These are phyloP conservation scores for Andrena dorsata DNA, from an alignment of 2,888 invertebrate species.

Conservation along the genomic window DNA sequence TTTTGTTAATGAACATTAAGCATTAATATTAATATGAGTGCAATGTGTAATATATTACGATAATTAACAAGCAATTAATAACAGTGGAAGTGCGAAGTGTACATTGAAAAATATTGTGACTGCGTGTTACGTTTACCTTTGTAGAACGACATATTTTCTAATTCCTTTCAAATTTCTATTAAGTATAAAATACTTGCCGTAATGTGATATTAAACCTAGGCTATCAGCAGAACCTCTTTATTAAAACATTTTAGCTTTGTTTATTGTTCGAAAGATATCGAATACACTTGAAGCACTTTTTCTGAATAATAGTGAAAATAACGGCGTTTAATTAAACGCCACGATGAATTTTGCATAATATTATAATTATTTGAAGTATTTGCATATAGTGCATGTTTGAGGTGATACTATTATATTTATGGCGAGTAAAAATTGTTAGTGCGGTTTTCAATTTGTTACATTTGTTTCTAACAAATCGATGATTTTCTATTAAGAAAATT, in stretches of 20 bases:
- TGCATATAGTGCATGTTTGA: slow-evolving; percentile 40
- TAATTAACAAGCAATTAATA: slow-evolving; percentile 34
- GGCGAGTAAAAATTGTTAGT: too few relatives aligned
- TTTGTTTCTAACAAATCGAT: background rate
- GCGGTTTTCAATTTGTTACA: background rate
- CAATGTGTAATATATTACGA: slow-evolving; percentile 34
- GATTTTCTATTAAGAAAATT: background rate
- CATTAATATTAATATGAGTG: slow-evolving; percentile 33
- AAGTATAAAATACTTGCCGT: slow-evolving; percentile 54
- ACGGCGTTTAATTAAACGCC: slow-evolving; percentile 12
- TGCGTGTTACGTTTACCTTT: slow-evolving; percentile 33
- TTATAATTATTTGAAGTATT: slow-evolving; percentile 31
- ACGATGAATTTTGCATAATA: slow-evolving; percentile 14
- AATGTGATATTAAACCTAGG: slow-evolving; percentile 62
- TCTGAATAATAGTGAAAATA: slow-evolving; percentile 5
- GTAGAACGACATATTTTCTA: slow-evolving; percentile 49
- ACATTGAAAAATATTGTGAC: slow-evolving; percentile 28
- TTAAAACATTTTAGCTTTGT: slow-evolving; percentile 16
- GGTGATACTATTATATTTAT: slow-evolving; percentile 14
- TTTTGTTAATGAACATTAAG: slow-evolving; percentile 34
- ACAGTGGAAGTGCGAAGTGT: slow-evolving; percentile 16
- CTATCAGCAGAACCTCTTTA: slow-evolving; percentile 22
- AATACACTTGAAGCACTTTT: background rate
- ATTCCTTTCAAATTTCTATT: slow-evolving; percentile 54
- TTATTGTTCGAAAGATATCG: slow-evolving; percentile 19